phyloP scores from a whole-genome alignment of 2,797 vertebrate genomes.

The Chrosomus eos region DNA sequence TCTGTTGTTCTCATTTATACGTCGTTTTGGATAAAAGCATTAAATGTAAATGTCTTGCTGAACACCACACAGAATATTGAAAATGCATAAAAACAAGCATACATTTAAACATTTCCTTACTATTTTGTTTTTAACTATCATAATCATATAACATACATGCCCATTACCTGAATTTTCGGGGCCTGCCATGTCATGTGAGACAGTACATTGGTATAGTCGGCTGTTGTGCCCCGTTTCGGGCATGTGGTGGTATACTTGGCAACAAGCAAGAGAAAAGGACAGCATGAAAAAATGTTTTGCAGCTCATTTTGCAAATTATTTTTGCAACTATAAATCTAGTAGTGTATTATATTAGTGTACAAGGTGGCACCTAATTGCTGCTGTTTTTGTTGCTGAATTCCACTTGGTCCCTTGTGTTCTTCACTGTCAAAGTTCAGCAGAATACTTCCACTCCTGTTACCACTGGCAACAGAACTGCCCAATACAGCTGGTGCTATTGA shows the following conservation, averaged over 20 bases:
- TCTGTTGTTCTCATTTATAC: no score
- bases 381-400: conserved; percentile 62
- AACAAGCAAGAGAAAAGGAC: conserved; percentile 9
- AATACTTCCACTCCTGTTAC: conserved; percentile 73
- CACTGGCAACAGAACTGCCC: conserved; percentile 60
- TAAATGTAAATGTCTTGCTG: conserved; percentile 51
- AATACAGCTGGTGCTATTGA: conserved; percentile 65
- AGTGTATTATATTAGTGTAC: background rate
- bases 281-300: background rate
- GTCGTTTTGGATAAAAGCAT: no score
- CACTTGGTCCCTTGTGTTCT: conserved; percentile 63
- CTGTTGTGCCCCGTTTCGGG: conserved; percentile 68
- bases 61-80: background rate
- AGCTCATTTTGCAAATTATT: background rate
- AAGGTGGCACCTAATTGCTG: conserved; percentile 41
- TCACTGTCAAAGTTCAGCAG: conserved; percentile 74
- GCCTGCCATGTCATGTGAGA: conserved; percentile 70
- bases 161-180: conserved; percentile 72
- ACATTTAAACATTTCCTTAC: background rate
- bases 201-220: conserved; percentile 59
- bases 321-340: background rate
- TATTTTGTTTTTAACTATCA: background rate
- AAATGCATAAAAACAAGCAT: background rate
- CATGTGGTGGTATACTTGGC: conserved; percentile 71
- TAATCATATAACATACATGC: background rate